Evolutionary conservation across 2,888 invertebrate species (phyloP).

Genomic region (Mythimna pallens): DNA sequence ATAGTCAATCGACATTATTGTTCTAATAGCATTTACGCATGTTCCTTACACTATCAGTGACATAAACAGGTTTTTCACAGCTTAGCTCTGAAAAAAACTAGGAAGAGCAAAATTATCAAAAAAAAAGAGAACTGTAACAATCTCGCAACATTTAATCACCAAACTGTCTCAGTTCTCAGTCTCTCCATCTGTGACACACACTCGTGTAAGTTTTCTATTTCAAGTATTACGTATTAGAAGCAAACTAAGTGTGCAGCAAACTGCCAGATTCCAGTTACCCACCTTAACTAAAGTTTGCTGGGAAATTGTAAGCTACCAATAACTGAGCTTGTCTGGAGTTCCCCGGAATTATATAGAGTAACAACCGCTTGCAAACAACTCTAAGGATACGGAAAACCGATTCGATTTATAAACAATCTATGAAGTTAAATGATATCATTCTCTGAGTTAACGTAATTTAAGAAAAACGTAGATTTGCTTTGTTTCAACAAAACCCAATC

Average conservation of each 20-base stretch:
- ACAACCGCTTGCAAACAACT: constrained; percentile 39
- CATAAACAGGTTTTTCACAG: too few relatives aligned
- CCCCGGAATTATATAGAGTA: constrained; percentile 47
- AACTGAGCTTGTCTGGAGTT: constrained; percentile 64
- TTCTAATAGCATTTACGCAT: too few relatives aligned
- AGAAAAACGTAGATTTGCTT: too few relatives aligned
- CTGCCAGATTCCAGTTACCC: constrained; percentile 72
- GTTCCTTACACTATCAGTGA: too few relatives aligned
- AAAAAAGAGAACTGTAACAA: background rate
- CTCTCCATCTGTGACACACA: background rate
- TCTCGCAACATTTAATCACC: constrained; percentile 22
- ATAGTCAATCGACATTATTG: too few relatives aligned
- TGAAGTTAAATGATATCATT: background rate
- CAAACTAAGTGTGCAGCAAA: constrained; percentile 68
- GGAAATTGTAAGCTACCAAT: constrained; percentile 74
- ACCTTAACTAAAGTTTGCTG: constrained; percentile 67
- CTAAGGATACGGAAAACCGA: constrained; percentile 28
- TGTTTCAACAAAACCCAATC: too few relatives aligned
- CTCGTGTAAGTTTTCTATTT: constrained; percentile 58
- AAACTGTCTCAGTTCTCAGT: background rate
- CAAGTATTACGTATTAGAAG: constrained; percentile 55
- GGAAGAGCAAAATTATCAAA: background rate
- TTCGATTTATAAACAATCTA: constrained; percentile 9
- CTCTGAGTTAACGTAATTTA: too few relatives aligned
- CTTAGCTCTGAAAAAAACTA: too few relatives aligned